Base-by-base conservation (phyloP, 2,888 invertebrate species). In the Gymnoscelis rufifasciata region DNA sequence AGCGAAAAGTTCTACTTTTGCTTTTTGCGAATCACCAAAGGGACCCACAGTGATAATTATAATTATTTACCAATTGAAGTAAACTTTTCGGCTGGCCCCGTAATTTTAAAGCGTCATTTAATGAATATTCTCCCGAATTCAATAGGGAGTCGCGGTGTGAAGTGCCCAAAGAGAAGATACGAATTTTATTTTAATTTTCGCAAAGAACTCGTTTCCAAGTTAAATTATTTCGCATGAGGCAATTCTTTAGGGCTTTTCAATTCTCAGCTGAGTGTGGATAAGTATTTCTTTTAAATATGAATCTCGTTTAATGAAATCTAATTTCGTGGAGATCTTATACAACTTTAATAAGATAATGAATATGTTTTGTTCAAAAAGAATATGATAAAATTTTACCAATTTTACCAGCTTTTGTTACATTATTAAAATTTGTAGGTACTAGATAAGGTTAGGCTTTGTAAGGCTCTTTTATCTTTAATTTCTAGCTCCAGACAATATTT, bases 11-110 rank as follows among this genome's bases (percentile, higher is more conserved):
- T 84, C 19, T 71, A 62, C 78, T 76, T 75, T 74, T 71, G 76
- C 78, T 81, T 88, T 88, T 87, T 86, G 86, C 72, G 66, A 75
- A 69, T 76, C 77, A 72, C 79, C 78, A 79, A 77, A 80, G 77
- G 79, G 78, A 76, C 62, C 68, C 71, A 66, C 72, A 62, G 76
- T 71, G 79, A 87, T 84, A 77, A 87, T 87, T 86, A 82, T 86
- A 87, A 87, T 87, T 86, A 87, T 87, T 87, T 86, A 80, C 77
- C 87, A 78, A 87, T 87, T 80, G 74, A 73, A 75, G 64, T 67
- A 73, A 83, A 83, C 78, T 83, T 86, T 74, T 62, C 60, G 64
- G 35, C 38, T 72, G 66, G 68, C 71, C 69, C 60, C 62, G 71
- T 83, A 83, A 86, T 84, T 83, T 79, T 76, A 79, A 74, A 79